Conservation (phyloP, 2,113 vertebrate species). For the Tragulus kanchil region DNA sequence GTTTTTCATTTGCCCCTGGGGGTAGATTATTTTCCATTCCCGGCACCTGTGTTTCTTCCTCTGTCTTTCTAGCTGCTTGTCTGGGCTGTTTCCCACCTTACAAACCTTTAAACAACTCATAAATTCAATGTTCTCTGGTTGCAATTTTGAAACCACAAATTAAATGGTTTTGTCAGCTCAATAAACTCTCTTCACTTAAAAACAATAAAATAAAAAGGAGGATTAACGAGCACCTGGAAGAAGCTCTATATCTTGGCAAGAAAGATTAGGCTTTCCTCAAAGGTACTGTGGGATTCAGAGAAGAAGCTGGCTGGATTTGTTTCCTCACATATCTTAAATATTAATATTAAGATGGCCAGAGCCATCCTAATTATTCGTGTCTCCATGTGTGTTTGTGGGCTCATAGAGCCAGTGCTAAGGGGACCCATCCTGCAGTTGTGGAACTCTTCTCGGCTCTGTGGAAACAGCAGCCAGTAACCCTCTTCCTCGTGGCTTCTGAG, state of each 20-base stretch:
- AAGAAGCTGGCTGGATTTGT: slow-evolving; percentile 62
- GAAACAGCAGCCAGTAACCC: slow-evolving; percentile 49
- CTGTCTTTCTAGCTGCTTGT: slow-evolving; percentile 21
- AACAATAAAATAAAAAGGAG: not conserved
- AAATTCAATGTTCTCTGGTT: slow-evolving; percentile 32
- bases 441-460: slow-evolving; percentile 60
- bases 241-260: slow-evolving; percentile 56
- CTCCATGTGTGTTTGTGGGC: not conserved
- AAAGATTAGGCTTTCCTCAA: slow-evolving; percentile 64
- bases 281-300: slow-evolving; percentile 32
- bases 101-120: slow-evolving; percentile 60
- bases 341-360: slow-evolving; percentile 61
- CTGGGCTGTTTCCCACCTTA: not conserved
- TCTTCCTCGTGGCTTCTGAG: not conserved
- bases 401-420: slow-evolving; percentile 44
- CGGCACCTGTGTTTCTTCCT: slow-evolving; percentile 30
- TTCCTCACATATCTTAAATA: slow-evolving; percentile 71
- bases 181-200: not conserved
- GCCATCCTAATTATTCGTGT: slow-evolving; percentile 52
- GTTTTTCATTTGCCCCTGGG: not conserved
- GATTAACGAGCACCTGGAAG: not conserved
- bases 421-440: not conserved
- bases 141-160: slow-evolving; percentile 64
- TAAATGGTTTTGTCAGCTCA: slow-evolving; percentile 25
- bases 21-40: slow-evolving; percentile 26